A percentile compares a stretch with the other conserved stretches of the same genome.
These are phyloP conservation scores for Collichthys lucidus DNA, from an alignment of 2,113 vertebrate genomes.

Conservation along the genomic window DNA sequence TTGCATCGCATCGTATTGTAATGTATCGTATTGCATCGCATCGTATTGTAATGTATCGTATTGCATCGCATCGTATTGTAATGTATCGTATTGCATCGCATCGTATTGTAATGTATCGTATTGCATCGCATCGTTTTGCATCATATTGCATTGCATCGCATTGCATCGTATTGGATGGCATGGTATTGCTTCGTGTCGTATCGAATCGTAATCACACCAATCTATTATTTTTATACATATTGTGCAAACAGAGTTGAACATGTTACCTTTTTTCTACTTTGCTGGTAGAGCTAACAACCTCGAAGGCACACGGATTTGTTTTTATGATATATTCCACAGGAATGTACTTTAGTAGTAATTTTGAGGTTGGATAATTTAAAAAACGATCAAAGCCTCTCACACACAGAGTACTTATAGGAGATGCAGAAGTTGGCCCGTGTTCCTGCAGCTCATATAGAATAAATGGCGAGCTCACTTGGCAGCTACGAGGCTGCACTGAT, in stretches of 20 bases:
- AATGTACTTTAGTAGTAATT: neutral
- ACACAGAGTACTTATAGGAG: conserved; percentile 11
- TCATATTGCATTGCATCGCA: no score
- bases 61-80: no score
- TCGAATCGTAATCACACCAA: neutral
- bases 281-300: neutral
- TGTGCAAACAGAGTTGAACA: neutral
- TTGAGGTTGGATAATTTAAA: neutral
- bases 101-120: no score
- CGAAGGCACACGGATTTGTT: no score
- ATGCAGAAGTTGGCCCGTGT: neutral
- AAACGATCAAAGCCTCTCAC: conserved; percentile 1
- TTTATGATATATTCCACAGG: neutral
- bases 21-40: no score
- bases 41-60: no score
- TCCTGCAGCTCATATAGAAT: neutral
- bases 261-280: neutral
- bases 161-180: no score
- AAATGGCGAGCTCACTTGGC: conserved; percentile 17
- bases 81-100: no score
- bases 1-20: no score
- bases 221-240: neutral
- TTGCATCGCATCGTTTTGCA: no score
- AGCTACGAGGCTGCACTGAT: conserved; percentile 25
- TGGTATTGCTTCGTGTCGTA: no score